Percentiles rank a stretch among this genome's conserved stretches.
Evolutionary conservation across 2,797 vertebrate species (phyloP).

Genomic region (Falco cherrug): DNA sequence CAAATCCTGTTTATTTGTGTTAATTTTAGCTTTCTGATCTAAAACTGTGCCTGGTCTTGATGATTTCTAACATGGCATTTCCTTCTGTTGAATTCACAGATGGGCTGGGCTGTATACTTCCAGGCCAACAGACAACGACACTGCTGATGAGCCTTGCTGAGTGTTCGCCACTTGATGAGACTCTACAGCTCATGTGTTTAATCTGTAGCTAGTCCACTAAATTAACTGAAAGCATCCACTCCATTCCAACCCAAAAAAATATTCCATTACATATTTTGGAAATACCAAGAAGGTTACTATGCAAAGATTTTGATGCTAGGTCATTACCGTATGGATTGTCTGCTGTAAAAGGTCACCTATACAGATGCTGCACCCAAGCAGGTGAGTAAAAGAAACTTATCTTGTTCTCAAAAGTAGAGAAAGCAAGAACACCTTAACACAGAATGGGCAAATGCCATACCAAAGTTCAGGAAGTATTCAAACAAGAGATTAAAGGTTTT

Average conservation of each 20-base stretch:
- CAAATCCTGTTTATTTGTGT: neutral
- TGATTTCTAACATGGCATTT: neutral
- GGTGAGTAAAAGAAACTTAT: neutral
- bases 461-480: neutral
- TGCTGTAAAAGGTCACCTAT: neutral
- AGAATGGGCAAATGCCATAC: neutral
- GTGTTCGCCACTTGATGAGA: neutral
- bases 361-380: neutral
- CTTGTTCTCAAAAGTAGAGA: neutral
- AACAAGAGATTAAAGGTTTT: neutral
- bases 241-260: neutral
- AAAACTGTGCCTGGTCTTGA: accelerated
- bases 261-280: neutral
- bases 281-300: neutral
- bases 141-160: neutral
- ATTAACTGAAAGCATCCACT: neutral
- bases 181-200: neutral
- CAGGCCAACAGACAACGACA: neutral
- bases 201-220: neutral
- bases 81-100: neutral
- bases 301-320: neutral
- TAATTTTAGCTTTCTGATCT: neutral
- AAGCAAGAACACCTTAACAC: neutral
- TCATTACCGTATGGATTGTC: neutral
- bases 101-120: neutral